phyloP scores from a whole-genome alignment of 2,888 invertebrate species.

The Microctonus aethiopoides region DNA sequence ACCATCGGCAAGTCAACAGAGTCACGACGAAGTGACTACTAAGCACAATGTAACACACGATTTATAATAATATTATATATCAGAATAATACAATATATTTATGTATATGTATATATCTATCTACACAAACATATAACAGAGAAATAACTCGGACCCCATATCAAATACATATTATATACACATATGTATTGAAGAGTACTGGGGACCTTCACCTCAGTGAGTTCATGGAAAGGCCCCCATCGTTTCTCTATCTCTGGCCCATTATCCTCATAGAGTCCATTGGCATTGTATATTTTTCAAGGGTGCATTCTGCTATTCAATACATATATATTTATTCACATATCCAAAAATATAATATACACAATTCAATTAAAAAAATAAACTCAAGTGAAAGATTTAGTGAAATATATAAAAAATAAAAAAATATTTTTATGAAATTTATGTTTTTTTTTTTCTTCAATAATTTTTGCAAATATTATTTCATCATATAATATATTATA shows the following conservation, averaged over 20 bases:
- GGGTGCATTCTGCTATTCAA: not conserved
- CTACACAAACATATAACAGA: conserved; percentile 3
- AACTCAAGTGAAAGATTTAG: not conserved
- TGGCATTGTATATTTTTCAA: conserved; percentile 5
- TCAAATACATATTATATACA: not conserved
- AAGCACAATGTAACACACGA: conserved; percentile 64
- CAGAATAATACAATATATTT: too few species aligned
- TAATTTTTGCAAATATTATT: not conserved
- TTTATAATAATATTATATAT: too few species aligned
- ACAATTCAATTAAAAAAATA: not conserved
- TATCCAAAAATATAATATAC: not conserved
- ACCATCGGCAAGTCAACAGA: conserved; percentile 63
- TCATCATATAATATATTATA: not conserved
- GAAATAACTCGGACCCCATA: not conserved
- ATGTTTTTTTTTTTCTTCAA: too few species aligned
- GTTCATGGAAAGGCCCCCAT: conserved; percentile 8
- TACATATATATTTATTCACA: not conserved
- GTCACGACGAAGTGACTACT: conserved; percentile 58
- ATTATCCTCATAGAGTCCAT: not conserved
- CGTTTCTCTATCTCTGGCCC: not conserved
- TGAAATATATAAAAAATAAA: too few species aligned
- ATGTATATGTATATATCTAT: conserved; percentile 55
- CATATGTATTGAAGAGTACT: not conserved
- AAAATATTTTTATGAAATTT: too few species aligned
- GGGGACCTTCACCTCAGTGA: not conserved